Conservation (phyloP, 2,113 vertebrate species). For the Danio rerio region GRCz12tu NC_133195.1:53898501-53899000, state of each 20-base stretch:
- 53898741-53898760: background rate
- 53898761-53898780: background rate
- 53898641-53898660: conserved; percentile 5
- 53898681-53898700: background rate
- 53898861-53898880: background rate
- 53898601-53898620: background rate
- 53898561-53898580: conserved; percentile 2
- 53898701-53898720: conserved; percentile 1
- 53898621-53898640: background rate
- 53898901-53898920: no score
- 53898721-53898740: conserved; percentile 1
- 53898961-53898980: no score
- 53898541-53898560: background rate
- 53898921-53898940: no score
- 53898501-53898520: background rate
- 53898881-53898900: no score
- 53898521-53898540: background rate
- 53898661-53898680: background rate
- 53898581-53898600: conserved; percentile 18
- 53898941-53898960: no score
- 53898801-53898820: background rate
- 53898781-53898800: background rate
- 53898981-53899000: no score
- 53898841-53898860: background rate
- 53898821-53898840: background rate